phyloP scores from a whole-genome alignment of 2,113 vertebrate species.

The Tringa solitaria region DNA sequence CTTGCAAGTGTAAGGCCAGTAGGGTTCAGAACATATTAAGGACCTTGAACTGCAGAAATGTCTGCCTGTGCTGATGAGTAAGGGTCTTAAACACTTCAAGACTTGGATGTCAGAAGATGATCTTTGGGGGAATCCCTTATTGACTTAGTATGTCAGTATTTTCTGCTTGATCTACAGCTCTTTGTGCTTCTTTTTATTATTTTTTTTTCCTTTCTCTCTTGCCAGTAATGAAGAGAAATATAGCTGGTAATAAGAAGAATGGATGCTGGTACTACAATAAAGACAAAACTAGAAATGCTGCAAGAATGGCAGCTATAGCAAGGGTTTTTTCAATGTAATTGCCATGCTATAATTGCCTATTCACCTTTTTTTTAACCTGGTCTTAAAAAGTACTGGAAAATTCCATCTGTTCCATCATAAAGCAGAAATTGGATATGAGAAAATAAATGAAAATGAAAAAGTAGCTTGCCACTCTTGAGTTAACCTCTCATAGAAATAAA shows the following conservation, averaged over 20 bases:
- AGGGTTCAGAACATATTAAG: not conserved
- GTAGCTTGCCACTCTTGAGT: not conserved
- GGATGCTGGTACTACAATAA: not conserved
- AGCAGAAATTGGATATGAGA: conserved; percentile 20
- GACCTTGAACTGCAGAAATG: not conserved
- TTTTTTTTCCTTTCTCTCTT: not conserved
- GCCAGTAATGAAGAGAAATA: conserved; percentile 21
- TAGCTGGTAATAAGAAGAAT: not conserved
- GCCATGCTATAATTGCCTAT: conserved; percentile 1
- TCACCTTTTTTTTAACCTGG: not conserved
- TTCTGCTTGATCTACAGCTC: not conserved
- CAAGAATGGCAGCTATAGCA: not conserved
- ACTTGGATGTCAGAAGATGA: not conserved
- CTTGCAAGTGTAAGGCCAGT: not conserved
- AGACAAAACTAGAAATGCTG: conserved; percentile 34
- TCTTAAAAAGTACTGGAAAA: conserved; percentile 11
- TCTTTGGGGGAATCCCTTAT: not conserved
- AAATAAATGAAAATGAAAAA: conserved; percentile 39
- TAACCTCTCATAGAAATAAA: conserved; percentile 26
- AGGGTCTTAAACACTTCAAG: not conserved
- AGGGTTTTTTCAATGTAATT: not conserved
- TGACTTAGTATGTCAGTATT: not conserved
- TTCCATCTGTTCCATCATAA: conserved; percentile 9
- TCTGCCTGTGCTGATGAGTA: not conserved
- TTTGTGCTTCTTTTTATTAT: not conserved